These are phyloP conservation scores for Toxotes lorentzi DNA, from an alignment of 2,797 vertebrate genomes.

Conservation along the genomic window DNA sequence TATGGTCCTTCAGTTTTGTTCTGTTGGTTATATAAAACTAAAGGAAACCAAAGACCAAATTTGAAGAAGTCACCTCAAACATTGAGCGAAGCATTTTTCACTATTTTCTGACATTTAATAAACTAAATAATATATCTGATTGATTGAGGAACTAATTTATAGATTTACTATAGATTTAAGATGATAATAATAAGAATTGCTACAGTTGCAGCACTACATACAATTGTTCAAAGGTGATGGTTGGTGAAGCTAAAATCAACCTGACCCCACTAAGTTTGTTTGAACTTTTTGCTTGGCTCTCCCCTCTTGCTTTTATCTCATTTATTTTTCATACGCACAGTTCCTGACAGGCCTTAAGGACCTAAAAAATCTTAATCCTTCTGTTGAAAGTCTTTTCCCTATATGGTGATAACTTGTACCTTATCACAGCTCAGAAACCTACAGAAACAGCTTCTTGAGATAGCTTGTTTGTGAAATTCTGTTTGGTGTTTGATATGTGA, in stretches of 20 bases:
- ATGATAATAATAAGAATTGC: neutral
- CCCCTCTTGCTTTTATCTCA: too few species aligned
- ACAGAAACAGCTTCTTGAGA: constrained; percentile 29
- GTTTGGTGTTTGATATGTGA: constrained; percentile 12
- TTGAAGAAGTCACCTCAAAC: too few species aligned
- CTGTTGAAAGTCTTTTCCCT: constrained; percentile 27
- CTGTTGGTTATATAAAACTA: neutral
- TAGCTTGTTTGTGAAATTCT: constrained; percentile 39
- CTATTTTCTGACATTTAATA: too few species aligned
- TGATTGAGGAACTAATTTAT: neutral
- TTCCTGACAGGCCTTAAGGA: constrained; percentile 25
- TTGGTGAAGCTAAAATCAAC: constrained; percentile 24
- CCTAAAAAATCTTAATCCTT: constrained; percentile 32
- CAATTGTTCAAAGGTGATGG: constrained; percentile 4
- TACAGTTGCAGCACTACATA: neutral
- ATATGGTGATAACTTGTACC: constrained; percentile 17
- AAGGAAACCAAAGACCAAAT: too few species aligned
- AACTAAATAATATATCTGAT: neutral
- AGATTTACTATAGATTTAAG: too few species aligned
- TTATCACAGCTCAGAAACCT: constrained; percentile 28
- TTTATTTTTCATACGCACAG: constrained; percentile 40
- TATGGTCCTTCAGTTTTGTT: neutral
- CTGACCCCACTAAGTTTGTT: constrained; percentile 5
- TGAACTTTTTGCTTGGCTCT: constrained; percentile 15
- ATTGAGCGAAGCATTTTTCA: too few species aligned